phyloP scores from a whole-genome alignment of 37 sponge, comb jelly and placozoan genomes.

The Aplysina aerophoba region DNA sequence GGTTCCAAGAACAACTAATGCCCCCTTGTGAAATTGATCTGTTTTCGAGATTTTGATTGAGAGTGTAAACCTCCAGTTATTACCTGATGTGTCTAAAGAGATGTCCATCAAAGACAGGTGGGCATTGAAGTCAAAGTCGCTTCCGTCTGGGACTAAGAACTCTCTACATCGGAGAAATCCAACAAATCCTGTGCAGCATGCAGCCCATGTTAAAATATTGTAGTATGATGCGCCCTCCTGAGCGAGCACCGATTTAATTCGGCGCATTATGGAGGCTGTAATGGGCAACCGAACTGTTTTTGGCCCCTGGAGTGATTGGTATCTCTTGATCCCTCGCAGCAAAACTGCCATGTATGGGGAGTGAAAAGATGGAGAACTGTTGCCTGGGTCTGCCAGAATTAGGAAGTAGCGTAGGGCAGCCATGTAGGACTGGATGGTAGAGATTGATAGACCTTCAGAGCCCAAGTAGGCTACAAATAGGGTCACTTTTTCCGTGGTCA shows the following conservation, averaged over 20 bases:
- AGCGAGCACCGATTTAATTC: neutral
- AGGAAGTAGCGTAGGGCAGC: constrained; percentile 27
- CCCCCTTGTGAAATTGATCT: constrained; percentile 26
- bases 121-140: neutral
- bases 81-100: neutral
- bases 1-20: constrained; percentile 1
- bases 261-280: neutral
- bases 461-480: constrained; percentile 35
- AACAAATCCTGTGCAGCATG: neutral
- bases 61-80: constrained; percentile 7
- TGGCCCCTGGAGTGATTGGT: neutral
- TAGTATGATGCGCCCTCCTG: neutral
- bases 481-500: neutral
- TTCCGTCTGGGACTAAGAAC: constrained; percentile 27
- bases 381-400: neutral
- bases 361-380: neutral
- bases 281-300: constrained; percentile 3
- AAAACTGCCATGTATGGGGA: constrained; percentile 24
- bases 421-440: constrained; percentile 40
- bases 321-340: constrained; percentile 8
- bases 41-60: neutral
- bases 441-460: neutral
- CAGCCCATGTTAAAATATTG: constrained; percentile 16
- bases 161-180: constrained; percentile 30
- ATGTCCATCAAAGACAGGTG: neutral